Percentiles rank a stretch among this genome's conserved stretches.
Evolutionary conservation across 1,140 invertebrate genomes (phyloP).

Genomic region (Neotoxoptera formosana): DNA sequence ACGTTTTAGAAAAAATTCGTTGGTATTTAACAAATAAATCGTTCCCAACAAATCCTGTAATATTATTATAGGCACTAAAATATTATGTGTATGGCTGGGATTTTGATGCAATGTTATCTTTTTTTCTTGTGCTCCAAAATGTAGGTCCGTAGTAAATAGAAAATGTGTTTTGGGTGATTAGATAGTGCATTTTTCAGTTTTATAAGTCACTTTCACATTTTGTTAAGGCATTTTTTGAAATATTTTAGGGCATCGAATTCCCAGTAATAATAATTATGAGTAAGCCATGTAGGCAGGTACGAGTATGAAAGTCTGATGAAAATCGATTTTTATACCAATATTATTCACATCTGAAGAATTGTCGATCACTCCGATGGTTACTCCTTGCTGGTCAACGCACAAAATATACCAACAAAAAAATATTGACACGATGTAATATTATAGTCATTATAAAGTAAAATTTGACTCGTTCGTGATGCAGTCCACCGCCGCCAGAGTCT

Average conservation of each 20-base stretch:
- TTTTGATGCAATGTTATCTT: too few species aligned
- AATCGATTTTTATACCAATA: too few species aligned
- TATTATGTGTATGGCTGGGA: too few species aligned
- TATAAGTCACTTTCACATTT: too few species aligned
- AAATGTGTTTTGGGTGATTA: too few species aligned
- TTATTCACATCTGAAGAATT: neutral
- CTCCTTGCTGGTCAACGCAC: neutral
- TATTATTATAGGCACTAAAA: too few species aligned
- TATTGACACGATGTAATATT: neutral
- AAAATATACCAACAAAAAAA: neutral
- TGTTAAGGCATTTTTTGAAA: too few species aligned
- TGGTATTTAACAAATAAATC: neutral
- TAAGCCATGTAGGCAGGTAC: neutral
- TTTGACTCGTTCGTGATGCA: neutral
- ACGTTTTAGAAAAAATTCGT: neutral
- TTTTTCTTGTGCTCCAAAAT: too few species aligned
- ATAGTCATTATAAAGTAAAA: neutral
- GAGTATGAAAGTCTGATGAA: neutral
- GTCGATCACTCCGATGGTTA: neutral
- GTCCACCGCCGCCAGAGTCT: neutral
- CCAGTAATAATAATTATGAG: too few species aligned
- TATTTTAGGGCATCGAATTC: too few species aligned
- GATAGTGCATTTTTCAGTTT: too few species aligned
- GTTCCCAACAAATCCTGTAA: neutral
- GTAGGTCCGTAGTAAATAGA: too few species aligned